Percentiles rank a stretch among this genome's conserved stretches.
These are phyloP conservation scores for Hemibagrus wyckioides DNA, from an alignment of 2,113 vertebrate species.

Conservation along the genomic window DNA sequence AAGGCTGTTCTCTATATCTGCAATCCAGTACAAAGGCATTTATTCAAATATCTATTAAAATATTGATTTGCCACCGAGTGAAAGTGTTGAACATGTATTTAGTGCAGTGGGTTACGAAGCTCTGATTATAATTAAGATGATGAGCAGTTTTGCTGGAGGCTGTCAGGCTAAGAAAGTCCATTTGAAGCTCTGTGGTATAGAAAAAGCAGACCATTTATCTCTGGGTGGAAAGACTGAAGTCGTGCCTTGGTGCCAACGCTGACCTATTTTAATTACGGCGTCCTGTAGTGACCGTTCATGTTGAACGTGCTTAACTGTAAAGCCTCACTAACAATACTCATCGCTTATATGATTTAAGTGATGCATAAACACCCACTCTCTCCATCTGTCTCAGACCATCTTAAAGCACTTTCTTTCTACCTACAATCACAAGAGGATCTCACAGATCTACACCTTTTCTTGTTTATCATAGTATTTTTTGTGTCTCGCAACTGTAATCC, in stretches of 20 bases:
- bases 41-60: not conserved
- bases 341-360: conserved; percentile 47
- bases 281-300: conserved; percentile 57
- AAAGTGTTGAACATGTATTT: conserved; percentile 7
- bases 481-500: not conserved
- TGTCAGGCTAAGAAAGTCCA: not conserved
- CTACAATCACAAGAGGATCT: not conserved
- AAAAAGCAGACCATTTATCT: conserved; percentile 23
- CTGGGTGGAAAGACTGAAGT: conserved; percentile 18
- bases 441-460: not conserved
- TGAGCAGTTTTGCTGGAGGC: conserved; percentile 42
- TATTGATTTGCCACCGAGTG: not conserved
- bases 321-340: conserved; percentile 43
- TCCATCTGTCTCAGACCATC: not conserved
- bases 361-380: conserved; percentile 40
- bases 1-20: not conserved
- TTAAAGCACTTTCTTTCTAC: not conserved
- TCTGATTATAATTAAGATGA: conserved; percentile 41
- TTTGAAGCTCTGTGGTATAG: conserved; percentile 18
- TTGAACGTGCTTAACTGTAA: conserved; percentile 50
- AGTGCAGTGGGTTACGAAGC: conserved; percentile 11
- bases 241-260: conserved; percentile 61
- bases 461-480: not conserved
- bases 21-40: not conserved
- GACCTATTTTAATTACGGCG: conserved; percentile 65